Evolutionary conservation across 2,797 vertebrate species (phyloP), one percentile per base, ranked within the genome.

Genomic region (Zalophus californianus): DNA sequence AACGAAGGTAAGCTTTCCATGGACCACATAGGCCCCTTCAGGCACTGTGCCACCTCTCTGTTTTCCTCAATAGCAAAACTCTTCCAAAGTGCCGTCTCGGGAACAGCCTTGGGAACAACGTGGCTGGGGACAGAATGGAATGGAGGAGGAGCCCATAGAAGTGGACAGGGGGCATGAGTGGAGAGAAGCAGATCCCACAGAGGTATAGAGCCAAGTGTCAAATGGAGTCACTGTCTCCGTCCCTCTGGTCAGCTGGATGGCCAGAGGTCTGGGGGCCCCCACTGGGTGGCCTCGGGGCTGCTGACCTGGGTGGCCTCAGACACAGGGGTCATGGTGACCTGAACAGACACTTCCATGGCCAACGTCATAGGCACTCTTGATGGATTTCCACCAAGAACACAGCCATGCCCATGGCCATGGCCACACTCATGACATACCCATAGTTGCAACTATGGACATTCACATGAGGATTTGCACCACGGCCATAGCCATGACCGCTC

Each of bases 271-370:
- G 2, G 54, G 64, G 80, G 14, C 21, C 18, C 77, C 60, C 54
- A 13, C 79, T 80, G 87, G 93, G 88, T 95, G 85, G 62, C 85
- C 38, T 52, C 87, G 56, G 72, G 90, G 50, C 85, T 82, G 75
- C 87, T 96, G 90, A 90, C 93, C 94, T 92, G 80, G 93, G n/a
- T 91, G 27, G 80, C 87, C 64, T 32, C 9, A 82, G 83, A 85
- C 60, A 23, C 10, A 48, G 32, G 66, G 96, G 48, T 79, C 96
- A 73, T 10, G 75, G 14, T 10, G 64, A 58, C 32, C 64, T 50
- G 79, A 93, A 92, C 48, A 75, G 95, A 25, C 94, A 93, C 97
- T 98, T 96, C 96, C 98, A 18, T 0, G 98, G 98, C 90, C 60
- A 44, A 25, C 64, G 91, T 2, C 95, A 98, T 29, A 58, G 91